Evolutionary conservation across 1,140 invertebrate genomes (phyloP).

Genomic region (Mercenaria mercenaria): DNA sequence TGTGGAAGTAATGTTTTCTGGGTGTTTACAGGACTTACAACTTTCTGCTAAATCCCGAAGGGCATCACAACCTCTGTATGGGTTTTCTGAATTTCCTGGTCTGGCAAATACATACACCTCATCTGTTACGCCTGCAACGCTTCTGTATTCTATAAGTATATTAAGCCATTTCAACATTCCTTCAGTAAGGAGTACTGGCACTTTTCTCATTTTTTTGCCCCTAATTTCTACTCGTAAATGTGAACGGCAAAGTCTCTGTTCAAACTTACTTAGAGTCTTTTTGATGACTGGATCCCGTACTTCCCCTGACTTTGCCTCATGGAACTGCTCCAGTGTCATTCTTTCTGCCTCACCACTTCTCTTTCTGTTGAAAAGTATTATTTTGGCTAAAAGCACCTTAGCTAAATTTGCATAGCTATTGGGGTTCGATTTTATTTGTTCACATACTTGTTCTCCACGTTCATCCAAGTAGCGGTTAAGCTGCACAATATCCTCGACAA

Average conservation of each 20-base stretch:
- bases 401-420: constrained; percentile 46
- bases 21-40: background rate
- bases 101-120: constrained; percentile 36
- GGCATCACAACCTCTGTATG: constrained; percentile 52
- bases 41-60: constrained; percentile 24
- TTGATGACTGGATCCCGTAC: constrained; percentile 35
- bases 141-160: constrained; percentile 33
- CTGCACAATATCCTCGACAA: constrained; percentile 47
- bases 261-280: constrained; percentile 48
- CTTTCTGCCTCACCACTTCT: constrained; percentile 39
- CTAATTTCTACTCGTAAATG: constrained; percentile 65
- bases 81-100: constrained; percentile 41
- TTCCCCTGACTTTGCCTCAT: constrained; percentile 25
- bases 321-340: constrained; percentile 51
- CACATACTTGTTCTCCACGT: constrained; percentile 9
- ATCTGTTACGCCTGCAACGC: constrained; percentile 32
- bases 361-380: constrained; percentile 48
- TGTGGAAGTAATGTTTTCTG: constrained; percentile 39
- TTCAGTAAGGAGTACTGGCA: constrained; percentile 58
- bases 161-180: constrained; percentile 50
- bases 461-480: constrained; percentile 32
- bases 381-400: constrained; percentile 43
- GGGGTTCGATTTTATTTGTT: too few species aligned
- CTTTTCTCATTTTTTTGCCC: constrained; percentile 59
- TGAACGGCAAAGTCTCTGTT: constrained; percentile 55